Evolutionary conservation across 2,797 vertebrate species (phyloP).

Genomic region (Xiphorhynchus erythropygius): DNA sequence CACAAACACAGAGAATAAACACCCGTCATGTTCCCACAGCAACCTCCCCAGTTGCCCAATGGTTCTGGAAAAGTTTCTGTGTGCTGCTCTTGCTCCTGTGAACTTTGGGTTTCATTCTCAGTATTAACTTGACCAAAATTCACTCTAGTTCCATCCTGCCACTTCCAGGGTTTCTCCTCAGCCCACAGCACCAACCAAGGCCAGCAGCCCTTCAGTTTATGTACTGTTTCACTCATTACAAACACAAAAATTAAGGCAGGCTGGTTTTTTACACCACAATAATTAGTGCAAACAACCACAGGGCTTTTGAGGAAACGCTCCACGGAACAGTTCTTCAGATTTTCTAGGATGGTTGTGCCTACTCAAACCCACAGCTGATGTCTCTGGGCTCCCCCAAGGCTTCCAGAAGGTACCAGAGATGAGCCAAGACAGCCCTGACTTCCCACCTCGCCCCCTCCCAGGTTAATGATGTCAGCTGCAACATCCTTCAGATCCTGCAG

Average conservation of each 20-base stretch:
- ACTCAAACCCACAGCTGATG: neutral
- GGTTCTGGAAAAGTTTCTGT: neutral
- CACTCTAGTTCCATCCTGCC: neutral
- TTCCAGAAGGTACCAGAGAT: neutral
- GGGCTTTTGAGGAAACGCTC: neutral
- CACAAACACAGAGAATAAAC: neutral
- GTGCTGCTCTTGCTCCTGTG: neutral
- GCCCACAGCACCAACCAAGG: neutral
- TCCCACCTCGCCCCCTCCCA: neutral
- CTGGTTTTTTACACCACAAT: neutral
- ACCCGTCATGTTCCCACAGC: neutral
- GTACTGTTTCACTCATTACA: neutral
- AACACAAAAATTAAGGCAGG: neutral
- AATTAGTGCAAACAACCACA: neutral
- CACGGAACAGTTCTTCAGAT: neutral
- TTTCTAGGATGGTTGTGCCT: neutral
- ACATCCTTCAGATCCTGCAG: neutral
- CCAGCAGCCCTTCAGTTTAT: neutral
- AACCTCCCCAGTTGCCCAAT: neutral
- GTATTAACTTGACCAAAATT: neutral
- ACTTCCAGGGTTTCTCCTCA: neutral
- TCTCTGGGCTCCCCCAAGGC: neutral
- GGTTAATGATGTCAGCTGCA: neutral
- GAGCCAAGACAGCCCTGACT: neutral
- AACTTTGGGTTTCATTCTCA: neutral